Evolutionary conservation across 2,113 vertebrate species (phyloP).

Genomic region (Myotis davidii): DNA sequence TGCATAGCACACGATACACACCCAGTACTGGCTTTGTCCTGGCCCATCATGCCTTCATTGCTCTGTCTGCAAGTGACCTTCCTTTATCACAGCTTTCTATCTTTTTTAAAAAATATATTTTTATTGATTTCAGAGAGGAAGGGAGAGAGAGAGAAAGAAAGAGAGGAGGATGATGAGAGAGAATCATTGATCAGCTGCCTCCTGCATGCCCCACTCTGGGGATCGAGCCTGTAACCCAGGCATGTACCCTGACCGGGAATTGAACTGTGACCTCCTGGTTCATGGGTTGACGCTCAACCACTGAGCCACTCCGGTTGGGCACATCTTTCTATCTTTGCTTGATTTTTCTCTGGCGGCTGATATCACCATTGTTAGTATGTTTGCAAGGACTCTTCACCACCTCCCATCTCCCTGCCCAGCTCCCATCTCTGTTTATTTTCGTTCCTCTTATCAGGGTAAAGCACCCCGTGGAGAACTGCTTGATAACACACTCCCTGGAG

Average conservation of each 20-base stretch:
- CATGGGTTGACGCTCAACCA: too few species aligned
- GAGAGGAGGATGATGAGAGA: too few species aligned
- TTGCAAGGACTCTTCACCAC: fast-evolving
- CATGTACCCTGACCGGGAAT: too few species aligned
- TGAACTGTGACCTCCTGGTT: too few species aligned
- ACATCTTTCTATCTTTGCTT: not conserved
- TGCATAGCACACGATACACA: fast-evolving
- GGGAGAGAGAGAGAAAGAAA: too few species aligned
- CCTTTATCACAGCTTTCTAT: not conserved
- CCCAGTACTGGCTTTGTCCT: fast-evolving
- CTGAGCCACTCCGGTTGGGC: too few species aligned
- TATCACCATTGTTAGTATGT: not conserved
- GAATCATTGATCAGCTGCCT: too few species aligned
- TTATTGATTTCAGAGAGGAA: too few species aligned
- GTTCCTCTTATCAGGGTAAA: not conserved
- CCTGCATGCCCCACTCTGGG: too few species aligned
- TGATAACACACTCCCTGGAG: not conserved
- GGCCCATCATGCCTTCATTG: fast-evolving
- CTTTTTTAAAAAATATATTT: too few species aligned
- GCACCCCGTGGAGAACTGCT: not conserved
- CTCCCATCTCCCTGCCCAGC: not conserved
- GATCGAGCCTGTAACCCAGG: too few species aligned
- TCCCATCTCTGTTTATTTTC: not conserved
- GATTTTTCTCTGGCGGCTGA: not conserved
- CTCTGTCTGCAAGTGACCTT: not conserved